Evolutionary conservation across 2,888 invertebrate genomes (phyloP).

Genomic region (Mellilla xanthometata): DNA sequence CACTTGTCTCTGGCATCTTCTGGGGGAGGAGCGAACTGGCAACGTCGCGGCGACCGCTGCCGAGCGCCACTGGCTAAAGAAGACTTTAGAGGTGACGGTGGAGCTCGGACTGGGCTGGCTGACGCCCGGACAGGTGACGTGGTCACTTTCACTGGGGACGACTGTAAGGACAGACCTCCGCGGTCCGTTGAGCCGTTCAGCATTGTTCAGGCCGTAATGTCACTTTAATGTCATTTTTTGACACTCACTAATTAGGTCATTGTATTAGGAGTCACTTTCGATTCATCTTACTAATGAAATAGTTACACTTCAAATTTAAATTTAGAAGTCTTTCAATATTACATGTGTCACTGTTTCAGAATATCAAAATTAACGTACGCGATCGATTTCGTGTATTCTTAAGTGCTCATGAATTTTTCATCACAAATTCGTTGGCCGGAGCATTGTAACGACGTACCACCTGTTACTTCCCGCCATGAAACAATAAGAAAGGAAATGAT

Average conservation of each 20-base stretch:
- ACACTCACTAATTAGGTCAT: constrained; percentile 13
- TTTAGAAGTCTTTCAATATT: no score
- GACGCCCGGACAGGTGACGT: constrained; percentile 67
- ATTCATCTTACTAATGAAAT: no score
- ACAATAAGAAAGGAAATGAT: background rate
- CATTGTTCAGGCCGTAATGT: constrained; percentile 43
- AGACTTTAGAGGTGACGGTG: constrained; percentile 68
- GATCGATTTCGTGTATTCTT: no score
- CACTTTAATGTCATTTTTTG: constrained; percentile 34
- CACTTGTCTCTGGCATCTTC: constrained; percentile 73
- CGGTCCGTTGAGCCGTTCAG: constrained; percentile 67
- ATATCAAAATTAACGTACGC: no score
- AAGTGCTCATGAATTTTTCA: no score
- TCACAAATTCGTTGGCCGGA: no score
- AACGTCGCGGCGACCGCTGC: constrained; percentile 62
- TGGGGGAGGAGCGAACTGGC: constrained; percentile 70
- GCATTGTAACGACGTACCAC: background rate
- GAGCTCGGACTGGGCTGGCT: constrained; percentile 65
- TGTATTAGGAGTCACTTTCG: no score
- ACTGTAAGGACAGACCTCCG: constrained; percentile 58
- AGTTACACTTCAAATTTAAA: no score
- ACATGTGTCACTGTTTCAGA: no score
- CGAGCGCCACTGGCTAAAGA: constrained; percentile 58
- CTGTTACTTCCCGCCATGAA: constrained; percentile 7
- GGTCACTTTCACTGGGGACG: constrained; percentile 60